Conservation (phyloP, 2,888 invertebrate genomes). For the Limnephilus lunatus region DNA sequence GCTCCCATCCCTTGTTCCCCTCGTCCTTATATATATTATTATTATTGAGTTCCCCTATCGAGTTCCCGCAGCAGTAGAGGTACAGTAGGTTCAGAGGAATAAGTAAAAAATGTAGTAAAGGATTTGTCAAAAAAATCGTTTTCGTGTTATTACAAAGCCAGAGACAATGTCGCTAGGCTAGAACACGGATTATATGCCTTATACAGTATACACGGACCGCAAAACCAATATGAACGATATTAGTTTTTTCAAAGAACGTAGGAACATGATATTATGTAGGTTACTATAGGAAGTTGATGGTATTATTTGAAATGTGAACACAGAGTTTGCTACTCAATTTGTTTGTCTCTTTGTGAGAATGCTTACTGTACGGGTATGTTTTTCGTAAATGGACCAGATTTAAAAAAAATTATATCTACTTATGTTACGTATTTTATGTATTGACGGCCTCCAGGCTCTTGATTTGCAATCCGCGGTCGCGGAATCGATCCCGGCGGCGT, state of each 20-base stretch:
- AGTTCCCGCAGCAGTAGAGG: neutral
- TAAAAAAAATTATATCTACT: too few species aligned
- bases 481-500: too few species aligned
- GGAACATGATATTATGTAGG: neutral
- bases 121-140: constrained; percentile 35
- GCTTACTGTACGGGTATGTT: neutral
- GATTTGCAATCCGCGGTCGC: too few species aligned
- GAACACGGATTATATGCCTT: neutral
- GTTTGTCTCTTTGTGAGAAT: neutral
- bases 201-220: neutral
- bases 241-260: neutral
- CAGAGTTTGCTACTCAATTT: neutral
- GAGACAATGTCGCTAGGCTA: neutral
- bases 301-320: neutral
- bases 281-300: neutral
- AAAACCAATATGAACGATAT: constrained; percentile 8
- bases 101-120: neutral
- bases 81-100: neutral
- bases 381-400: neutral
- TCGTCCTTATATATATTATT: neutral
- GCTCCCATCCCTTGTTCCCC: neutral
- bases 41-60: constrained; percentile 7
- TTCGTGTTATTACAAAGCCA: constrained; percentile 21
- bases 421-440: too few species aligned
- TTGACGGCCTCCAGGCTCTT: too few species aligned